Conservation (phyloP, 2,797 vertebrate genomes). For the Malacoraja senta region DNA sequence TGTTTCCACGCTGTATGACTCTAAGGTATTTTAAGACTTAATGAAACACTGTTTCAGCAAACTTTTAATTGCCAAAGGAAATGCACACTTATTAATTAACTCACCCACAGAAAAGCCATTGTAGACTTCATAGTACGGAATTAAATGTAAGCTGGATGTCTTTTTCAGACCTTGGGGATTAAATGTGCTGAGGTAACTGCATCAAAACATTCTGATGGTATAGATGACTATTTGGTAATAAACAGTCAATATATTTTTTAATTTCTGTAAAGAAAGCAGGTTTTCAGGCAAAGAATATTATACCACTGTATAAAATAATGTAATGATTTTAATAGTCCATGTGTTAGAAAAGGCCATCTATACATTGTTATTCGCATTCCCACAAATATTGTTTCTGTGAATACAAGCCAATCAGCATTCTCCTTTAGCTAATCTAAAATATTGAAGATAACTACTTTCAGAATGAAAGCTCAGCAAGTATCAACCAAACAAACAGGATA, state of each 20-base stretch:
- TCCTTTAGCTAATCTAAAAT: not conserved
- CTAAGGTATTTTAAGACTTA: slow-evolving; percentile 17
- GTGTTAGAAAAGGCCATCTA: not conserved
- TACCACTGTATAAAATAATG: not conserved
- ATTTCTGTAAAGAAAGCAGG: not conserved
- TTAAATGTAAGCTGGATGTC: slow-evolving; percentile 25
- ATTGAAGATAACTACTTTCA: not conserved
- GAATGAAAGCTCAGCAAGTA: not conserved
- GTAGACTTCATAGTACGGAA: not conserved
- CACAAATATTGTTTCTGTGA: not conserved
- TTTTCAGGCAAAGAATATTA: not conserved
- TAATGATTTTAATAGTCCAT: not conserved
- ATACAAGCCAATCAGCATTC: not conserved
- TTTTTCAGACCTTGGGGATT: not conserved
- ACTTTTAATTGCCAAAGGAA: slow-evolving; percentile 19
- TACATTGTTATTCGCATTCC: not conserved
- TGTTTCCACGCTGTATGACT: too few species aligned
- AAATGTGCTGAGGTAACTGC: not conserved
- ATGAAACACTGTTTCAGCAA: not conserved
- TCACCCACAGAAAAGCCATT: not conserved
- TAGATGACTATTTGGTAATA: not conserved
- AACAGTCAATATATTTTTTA: not conserved
- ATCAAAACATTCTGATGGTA: not conserved
- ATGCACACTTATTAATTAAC: slow-evolving; percentile 27
- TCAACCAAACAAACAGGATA: not conserved